These are phyloP conservation scores for Cheilosia pagana DNA, from an alignment of 2,888 invertebrate genomes.

Conservation along the genomic window DNA sequence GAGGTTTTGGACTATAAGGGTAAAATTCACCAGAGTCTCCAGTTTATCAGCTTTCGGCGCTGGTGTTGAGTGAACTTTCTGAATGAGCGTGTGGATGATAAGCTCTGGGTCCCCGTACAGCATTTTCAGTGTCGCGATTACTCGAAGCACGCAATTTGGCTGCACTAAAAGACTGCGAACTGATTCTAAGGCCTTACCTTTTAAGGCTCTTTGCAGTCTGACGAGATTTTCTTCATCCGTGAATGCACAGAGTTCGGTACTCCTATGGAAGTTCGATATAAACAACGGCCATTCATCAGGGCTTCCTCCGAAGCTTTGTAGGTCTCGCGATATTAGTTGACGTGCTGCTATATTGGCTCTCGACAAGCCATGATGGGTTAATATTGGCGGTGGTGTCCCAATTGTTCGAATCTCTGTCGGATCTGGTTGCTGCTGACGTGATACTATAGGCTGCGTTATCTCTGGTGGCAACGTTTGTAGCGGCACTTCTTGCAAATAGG, in stretches of 20 bases:
- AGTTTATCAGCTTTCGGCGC: slow-evolving; percentile 26
- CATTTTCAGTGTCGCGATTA: slow-evolving; percentile 28
- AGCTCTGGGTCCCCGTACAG: slow-evolving; percentile 32
- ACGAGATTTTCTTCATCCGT: slow-evolving; percentile 16
- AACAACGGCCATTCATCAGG: slow-evolving; percentile 18
- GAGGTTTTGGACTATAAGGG: slow-evolving; percentile 37
- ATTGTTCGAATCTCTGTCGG: neutral
- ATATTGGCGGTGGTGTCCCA: neutral
- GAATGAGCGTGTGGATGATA: slow-evolving; percentile 6
- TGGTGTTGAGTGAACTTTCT: neutral
- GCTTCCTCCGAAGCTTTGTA: slow-evolving; percentile 5
- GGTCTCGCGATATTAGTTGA: slow-evolving; percentile 8
- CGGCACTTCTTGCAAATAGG: neutral
- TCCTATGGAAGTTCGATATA: slow-evolving; percentile 3
- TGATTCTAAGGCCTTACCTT: slow-evolving; percentile 8
- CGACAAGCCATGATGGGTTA: neutral
- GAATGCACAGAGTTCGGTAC: slow-evolving; percentile 16
- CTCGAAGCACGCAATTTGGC: slow-evolving; percentile 15
- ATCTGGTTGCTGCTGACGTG: neutral
- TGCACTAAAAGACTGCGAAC: slow-evolving; percentile 37
- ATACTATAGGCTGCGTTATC: neutral
- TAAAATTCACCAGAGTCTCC: slow-evolving; percentile 28
- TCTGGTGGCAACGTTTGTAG: neutral
- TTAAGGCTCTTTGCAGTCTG: slow-evolving; percentile 3
- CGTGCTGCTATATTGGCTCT: slow-evolving; percentile 14